Conservation (phyloP, 2,888 invertebrate species). For the Catocala fraxini region DNA sequence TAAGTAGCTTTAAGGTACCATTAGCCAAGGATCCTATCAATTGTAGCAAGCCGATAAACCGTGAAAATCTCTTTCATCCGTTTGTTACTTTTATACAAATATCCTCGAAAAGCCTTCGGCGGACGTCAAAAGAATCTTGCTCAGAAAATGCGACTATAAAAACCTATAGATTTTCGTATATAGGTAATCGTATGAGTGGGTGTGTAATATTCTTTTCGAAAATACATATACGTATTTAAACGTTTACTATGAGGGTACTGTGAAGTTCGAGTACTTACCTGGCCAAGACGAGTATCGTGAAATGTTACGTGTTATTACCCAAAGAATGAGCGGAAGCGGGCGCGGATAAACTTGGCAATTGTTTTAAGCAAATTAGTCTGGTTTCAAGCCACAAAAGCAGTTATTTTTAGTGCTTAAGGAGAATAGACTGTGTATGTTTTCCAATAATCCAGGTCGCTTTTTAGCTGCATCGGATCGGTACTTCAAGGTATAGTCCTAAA, state of each 20-base stretch:
- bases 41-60: constrained; percentile 12
- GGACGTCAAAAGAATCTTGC: constrained; percentile 16
- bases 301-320: constrained; percentile 32
- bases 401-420: too few relatives aligned
- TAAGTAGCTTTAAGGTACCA: constrained; percentile 1
- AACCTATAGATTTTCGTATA: constrained; percentile 24
- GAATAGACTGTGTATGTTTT: too few relatives aligned
- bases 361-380: too few relatives aligned
- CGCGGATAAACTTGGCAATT: neutral
- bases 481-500: too few relatives aligned
- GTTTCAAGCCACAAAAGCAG: too few relatives aligned
- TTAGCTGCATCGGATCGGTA: too few relatives aligned
- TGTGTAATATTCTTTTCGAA: constrained; percentile 16
- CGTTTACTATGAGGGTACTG: constrained; percentile 36
- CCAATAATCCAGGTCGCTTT: too few relatives aligned
- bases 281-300: constrained; percentile 33
- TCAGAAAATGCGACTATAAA: constrained; percentile 19
- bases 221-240: constrained; percentile 37
- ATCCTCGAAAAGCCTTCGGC: constrained; percentile 11
- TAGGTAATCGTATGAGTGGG: constrained; percentile 28
- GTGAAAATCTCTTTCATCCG: constrained; percentile 12
- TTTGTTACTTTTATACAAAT: constrained; percentile 18
- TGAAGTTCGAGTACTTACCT: constrained; percentile 28
- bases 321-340: constrained; percentile 4
- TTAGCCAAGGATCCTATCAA: constrained; percentile 3